Percentiles rank a stretch among this genome's conserved stretches.
Evolutionary conservation across 2,113 vertebrate species (phyloP).

Genomic region (Cairina moschata): DNA sequence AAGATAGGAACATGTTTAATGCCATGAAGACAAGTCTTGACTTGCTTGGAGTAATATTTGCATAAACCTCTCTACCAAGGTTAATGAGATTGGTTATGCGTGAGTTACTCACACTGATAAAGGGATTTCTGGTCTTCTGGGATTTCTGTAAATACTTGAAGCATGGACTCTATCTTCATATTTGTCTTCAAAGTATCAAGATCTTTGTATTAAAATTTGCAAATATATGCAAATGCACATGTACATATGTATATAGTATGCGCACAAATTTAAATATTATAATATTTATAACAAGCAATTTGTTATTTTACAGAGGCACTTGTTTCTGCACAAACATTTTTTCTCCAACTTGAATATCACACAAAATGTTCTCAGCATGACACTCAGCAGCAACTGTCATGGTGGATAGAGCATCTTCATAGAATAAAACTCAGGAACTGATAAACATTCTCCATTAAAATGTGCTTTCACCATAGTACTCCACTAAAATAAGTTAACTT

Average conservation of each 20-base stretch:
- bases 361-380: neutral
- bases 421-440: slow-evolving; percentile 6
- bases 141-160: neutral
- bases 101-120: accelerated
- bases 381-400: neutral
- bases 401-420: neutral
- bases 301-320: neutral
- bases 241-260: neutral
- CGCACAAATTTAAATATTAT: neutral
- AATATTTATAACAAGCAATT: neutral
- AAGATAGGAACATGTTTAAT: neutral
- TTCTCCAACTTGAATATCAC: neutral
- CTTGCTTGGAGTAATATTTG: neutral
- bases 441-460: slow-evolving; percentile 38
- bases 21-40: neutral
- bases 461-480: neutral
- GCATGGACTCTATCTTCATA: neutral
- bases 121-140: neutral
- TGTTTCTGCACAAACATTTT: neutral
- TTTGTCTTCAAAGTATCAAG: neutral
- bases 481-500: slow-evolving; percentile 9
- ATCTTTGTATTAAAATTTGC: neutral
- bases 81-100: neutral
- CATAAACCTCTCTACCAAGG: neutral
- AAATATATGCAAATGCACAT: neutral